Evolutionary conservation across 2,888 invertebrate genomes (phyloP), one percentile per base, ranked within the genome.

Genomic region (Heteropelma amictum): DNA sequence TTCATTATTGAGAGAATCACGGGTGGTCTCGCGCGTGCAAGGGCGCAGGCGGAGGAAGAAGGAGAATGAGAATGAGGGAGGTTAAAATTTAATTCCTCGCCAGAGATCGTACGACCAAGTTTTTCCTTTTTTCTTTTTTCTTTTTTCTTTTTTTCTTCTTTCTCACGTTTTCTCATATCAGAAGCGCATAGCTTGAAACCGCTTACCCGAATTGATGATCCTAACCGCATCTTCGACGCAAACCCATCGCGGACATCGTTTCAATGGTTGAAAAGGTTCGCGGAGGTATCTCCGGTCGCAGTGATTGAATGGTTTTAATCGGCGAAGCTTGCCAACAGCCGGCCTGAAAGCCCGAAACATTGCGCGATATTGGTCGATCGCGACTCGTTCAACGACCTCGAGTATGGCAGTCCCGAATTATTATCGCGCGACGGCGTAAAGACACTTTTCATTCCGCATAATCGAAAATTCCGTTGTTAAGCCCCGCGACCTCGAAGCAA

Each of bases 201-300:
- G n/a, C 42, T 77, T 76, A 87, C 87, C 87, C 65, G 87, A 86
- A 77, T 85, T 86, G 12, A 87, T 82, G 12, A 84, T 77, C 72
- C 85, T 86, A 0, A 86, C 82, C 1, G 86, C 86, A 60, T 87
- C 87, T 67, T 87, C 87, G 8, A 85, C 85, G 54, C 87, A 86
- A 7, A 86, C 86, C 87, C 87, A 87, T 79, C 78, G 76, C 6
- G 87, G 87, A 78, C 87, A 87, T 69, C 85, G 81, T 68, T 81
- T 83, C 8, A 85, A 61, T 0, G 86, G 84, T 49, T 86, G 83
- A 26, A 82, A 78, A 0, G 85, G 85, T 68, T 86, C 85, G 14
- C 85, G 82, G 8, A 83, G 12, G 6, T 72, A 70, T 56, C 80
- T 75, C 8, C 68, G 19, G 12, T 68, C 76, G 40, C 81, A 80